Evolutionary conservation across 2,113 vertebrate genomes (phyloP).

Genomic region (Natator depressus): DNA sequence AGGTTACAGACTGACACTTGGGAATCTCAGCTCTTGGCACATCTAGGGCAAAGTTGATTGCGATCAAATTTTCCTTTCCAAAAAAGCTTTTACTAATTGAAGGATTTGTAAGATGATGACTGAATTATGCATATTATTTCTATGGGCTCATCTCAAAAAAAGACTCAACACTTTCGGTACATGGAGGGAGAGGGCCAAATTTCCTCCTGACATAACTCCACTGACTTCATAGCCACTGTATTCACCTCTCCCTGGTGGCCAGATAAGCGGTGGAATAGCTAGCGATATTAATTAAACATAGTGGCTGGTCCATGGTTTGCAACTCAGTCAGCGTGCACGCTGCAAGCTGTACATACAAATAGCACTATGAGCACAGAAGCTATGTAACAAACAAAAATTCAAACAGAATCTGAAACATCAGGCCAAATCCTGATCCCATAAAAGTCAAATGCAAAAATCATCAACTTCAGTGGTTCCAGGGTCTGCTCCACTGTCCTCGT

Average conservation of each 20-base stretch:
- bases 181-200: neutral
- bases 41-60: constrained; percentile 42
- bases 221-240: neutral
- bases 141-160: neutral
- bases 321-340: neutral
- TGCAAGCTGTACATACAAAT: neutral
- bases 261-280: neutral
- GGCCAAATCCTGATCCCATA: neutral
- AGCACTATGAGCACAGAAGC: neutral
- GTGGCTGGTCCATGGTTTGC: neutral
- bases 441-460: neutral
- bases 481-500: neutral
- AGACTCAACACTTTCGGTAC: neutral
- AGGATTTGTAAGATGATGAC: constrained; percentile 1
- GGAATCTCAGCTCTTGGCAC: neutral
- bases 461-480: no score
- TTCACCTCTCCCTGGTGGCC: neutral
- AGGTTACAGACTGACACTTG: constrained; percentile 5
- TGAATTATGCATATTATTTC: constrained; percentile 47
- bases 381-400: neutral
- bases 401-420: neutral
- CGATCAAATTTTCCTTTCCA: neutral
- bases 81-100: constrained; percentile 1
- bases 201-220: neutral
- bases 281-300: neutral